Conservation (phyloP, 2,888 invertebrate genomes). For the Tolmerus cingulatus region DNA sequence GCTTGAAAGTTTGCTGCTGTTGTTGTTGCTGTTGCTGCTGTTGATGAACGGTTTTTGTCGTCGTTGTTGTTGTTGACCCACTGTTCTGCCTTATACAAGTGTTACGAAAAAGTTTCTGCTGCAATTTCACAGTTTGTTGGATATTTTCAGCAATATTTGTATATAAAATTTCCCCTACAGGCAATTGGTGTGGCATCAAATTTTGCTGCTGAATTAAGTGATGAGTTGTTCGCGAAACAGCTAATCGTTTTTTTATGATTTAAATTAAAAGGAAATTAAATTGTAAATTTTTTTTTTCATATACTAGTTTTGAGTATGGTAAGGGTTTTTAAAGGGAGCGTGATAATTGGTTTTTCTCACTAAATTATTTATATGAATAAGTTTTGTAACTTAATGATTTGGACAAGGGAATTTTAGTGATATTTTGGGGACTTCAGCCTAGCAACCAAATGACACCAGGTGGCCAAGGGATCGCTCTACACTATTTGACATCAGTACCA, state of each 20-base stretch:
- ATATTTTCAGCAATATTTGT: constrained; percentile 72
- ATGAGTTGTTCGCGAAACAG: background rate
- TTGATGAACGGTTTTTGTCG: background rate
- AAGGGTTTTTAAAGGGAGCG: background rate
- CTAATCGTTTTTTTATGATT: too few species aligned
- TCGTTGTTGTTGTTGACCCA: background rate
- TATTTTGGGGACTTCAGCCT: too few species aligned
- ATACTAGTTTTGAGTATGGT: background rate
- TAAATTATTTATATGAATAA: too few species aligned
- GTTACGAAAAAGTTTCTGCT: constrained; percentile 70
- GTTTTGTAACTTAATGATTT: too few species aligned
- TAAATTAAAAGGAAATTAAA: background rate
- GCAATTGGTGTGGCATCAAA: constrained; percentile 53
- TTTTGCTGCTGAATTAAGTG: background rate
- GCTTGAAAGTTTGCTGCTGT: constrained; percentile 42
- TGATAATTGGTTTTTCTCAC: too few species aligned
- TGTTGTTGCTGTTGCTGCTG: background rate
- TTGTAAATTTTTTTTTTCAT: background rate
- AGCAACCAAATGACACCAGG: too few species aligned
- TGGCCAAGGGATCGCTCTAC: too few species aligned
- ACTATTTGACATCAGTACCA: too few species aligned
- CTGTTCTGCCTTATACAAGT: constrained; percentile 59
- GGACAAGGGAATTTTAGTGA: too few species aligned
- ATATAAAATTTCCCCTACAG: constrained; percentile 69
- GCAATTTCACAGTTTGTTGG: constrained; percentile 72